These are phyloP conservation scores for Reinhardtius hippoglossoides DNA, from an alignment of 2,113 vertebrate genomes.

Conservation along the genomic window DNA sequence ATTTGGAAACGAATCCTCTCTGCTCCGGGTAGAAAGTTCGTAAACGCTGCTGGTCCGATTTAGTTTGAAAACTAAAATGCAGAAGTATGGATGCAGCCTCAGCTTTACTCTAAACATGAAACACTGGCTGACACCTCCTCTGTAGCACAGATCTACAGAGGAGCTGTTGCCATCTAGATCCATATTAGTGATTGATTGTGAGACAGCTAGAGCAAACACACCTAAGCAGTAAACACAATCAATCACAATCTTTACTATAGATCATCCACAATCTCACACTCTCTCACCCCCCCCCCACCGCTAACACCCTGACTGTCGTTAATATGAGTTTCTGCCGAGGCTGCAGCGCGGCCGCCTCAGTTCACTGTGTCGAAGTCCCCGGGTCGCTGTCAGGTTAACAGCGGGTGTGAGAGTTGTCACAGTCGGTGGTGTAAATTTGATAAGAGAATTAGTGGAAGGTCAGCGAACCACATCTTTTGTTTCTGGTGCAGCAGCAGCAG, in stretches of 20 bases:
- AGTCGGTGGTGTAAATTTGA: slow-evolving; percentile 20
- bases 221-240: slow-evolving; percentile 34
- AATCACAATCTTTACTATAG: slow-evolving; percentile 34
- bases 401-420: slow-evolving; percentile 20
- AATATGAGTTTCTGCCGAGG: slow-evolving; percentile 3
- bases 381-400: slow-evolving; percentile 23
- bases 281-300: not conserved
- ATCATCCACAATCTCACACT: not conserved
- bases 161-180: slow-evolving; percentile 14
- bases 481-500: not conserved
- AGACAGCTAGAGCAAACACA: slow-evolving; percentile 29
- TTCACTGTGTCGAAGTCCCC: not conserved
- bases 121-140: not conserved
- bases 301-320: not conserved
- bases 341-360: slow-evolving; percentile 7
- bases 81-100: too few species aligned
- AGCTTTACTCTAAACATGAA: slow-evolving; percentile 19
- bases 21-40: not conserved
- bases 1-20: not conserved
- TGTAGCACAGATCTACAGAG: not conserved
- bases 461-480: not conserved
- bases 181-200: slow-evolving; percentile 33
- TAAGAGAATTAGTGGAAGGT: not conserved
- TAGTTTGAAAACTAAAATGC: not conserved
- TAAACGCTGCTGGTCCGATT: not conserved